Evolutionary conservation across 2,888 invertebrate species (phyloP), one percentile per base, ranked within the genome.

Genomic region (Mesodorylaimus sp.): DNA sequence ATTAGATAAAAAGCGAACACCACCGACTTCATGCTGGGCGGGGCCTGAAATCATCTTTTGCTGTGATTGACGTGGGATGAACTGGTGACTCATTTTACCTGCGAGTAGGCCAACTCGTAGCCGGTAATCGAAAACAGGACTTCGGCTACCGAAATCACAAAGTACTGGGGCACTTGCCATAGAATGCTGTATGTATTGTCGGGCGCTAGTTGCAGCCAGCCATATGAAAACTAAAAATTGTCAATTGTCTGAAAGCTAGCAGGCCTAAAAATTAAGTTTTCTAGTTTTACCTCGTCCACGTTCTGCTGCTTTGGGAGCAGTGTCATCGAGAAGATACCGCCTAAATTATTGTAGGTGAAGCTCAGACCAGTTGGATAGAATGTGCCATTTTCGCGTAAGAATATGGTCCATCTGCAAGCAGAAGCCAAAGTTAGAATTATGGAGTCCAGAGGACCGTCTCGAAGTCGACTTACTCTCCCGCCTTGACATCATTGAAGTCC

Each of bases 41-140:
- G 89, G 0, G 93, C 86, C 74, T 70, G 61, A 41, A 86, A 84
- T 68, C n/a, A n/a, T n/a, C n/a, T n/a, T n/a, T n/a, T n/a, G n/a
- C n/a, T n/a, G n/a, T n/a, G n/a, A n/a, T n/a, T n/a, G n/a, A 88
- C 95, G 0, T 91, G 84, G 70, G 95, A 95, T 65, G 88, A 84
- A 24, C 16, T 32, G 7, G 32, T 16, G 7, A 10, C 16, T 32
- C 16, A 32, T 32, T 32, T 61, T 49, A 59, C 59, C 55, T 60
- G 60, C 23, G 59, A 59, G 45, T 60, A 60, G 37, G 61, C 57
- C 54, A 73, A 72, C 42, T 67, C 62, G 32, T 70, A 65, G 16
- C 72, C 72, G 29, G 70, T 70, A 45, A 73, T 65, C 2, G 71
- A 68, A 59, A 72, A 69, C 29, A 72, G 61, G 44, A 72, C 66